phyloP scores from a whole-genome alignment of 2,113 vertebrate species.

The Proterorhinus semilunaris region DNA sequence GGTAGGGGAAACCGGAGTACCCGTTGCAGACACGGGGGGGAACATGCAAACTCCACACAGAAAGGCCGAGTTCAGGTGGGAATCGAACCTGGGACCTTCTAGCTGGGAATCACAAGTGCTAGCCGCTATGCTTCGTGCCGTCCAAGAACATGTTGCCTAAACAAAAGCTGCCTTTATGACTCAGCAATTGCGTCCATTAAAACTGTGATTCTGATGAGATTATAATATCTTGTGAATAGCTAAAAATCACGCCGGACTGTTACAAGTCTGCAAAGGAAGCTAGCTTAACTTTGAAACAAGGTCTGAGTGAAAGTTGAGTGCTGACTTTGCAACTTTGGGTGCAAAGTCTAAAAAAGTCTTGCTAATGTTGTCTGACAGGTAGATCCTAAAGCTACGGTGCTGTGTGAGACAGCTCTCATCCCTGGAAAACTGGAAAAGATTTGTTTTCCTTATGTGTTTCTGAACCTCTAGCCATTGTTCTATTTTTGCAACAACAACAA shows the following conservation, averaged over 20 bases:
- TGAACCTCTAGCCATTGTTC: background rate
- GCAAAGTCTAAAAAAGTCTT: background rate
- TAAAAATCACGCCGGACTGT: background rate
- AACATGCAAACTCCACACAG: too few relatives aligned
- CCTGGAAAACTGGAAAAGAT: background rate
- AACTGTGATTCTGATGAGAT: too few relatives aligned
- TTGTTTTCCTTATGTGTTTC: background rate
- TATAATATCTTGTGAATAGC: conserved; percentile 13
- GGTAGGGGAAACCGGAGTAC: too few relatives aligned
- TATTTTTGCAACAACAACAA: background rate
- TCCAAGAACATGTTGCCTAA: too few relatives aligned
- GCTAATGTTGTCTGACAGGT: background rate
- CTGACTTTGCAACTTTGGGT: background rate
- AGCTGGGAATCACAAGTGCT: too few relatives aligned
- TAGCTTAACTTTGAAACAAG: background rate
- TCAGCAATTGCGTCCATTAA: too few relatives aligned
- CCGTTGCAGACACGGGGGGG: too few relatives aligned
- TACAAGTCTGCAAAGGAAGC: background rate
- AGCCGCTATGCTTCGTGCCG: too few relatives aligned
- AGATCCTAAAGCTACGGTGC: background rate
- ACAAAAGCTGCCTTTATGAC: too few relatives aligned
- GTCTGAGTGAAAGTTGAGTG: background rate
- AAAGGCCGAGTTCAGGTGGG: too few relatives aligned
- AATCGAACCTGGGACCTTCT: too few relatives aligned
- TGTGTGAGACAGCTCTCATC: background rate